These are phyloP conservation scores for Chaenogobius annularis DNA, from an alignment of 2,113 vertebrate genomes.

Conservation along the genomic window DNA sequence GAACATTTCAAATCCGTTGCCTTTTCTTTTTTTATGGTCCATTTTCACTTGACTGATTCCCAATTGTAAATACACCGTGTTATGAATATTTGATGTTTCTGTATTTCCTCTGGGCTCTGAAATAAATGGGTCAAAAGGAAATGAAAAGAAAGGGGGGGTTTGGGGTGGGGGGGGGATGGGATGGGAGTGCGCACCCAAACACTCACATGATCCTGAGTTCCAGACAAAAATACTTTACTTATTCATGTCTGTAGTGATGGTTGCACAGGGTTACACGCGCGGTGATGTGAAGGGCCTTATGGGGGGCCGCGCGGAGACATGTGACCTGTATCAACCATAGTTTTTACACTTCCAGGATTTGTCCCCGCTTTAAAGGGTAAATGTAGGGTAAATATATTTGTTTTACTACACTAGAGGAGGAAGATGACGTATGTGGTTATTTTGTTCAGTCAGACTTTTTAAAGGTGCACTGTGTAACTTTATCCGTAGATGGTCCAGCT, in stretches of 20 bases:
- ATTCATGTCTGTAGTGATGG: conserved; percentile 48
- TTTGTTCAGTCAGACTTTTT: no score
- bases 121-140: conserved; percentile 63
- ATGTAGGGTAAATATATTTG: no score
- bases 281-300: neutral
- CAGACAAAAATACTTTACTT: conserved; percentile 57
- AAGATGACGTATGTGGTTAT: no score
- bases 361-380: neutral
- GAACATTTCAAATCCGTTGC: no score
- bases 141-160: neutral
- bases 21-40: conserved; percentile 26
- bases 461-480: no score
- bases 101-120: conserved; percentile 44
- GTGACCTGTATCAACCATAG: neutral
- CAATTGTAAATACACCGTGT: conserved; percentile 24
- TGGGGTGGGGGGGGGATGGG: neutral
- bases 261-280: no score
- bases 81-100: conserved; percentile 68
- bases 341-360: no score
- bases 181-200: conserved; percentile 28
- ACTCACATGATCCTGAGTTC: conserved; percentile 22
- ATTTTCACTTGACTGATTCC: conserved; percentile 23
- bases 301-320: conserved; percentile 17
- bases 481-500: no score
- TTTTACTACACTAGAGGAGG: no score